Percentiles rank a stretch among this genome's conserved stretches.
These are phyloP conservation scores for Oreochromis tanganicae DNA, from an alignment of 2,113 vertebrate genomes.

Conservation along the genomic window DNA sequence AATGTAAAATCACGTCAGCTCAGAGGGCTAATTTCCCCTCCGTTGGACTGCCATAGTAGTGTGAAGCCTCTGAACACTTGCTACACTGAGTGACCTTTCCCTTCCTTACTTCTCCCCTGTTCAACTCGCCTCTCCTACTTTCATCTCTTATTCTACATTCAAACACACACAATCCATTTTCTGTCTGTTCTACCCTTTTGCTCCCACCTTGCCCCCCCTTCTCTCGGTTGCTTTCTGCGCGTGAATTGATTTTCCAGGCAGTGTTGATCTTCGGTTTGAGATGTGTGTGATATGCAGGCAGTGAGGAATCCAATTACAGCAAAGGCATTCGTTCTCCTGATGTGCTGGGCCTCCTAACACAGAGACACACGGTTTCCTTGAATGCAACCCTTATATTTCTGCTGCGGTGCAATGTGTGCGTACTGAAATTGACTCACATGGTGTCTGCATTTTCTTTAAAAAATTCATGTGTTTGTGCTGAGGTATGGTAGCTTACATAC, in stretches of 20 bases:
- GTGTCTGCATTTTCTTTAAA: not conserved
- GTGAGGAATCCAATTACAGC: slow-evolving; percentile 10
- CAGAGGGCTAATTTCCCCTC: not conserved
- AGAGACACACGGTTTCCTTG: not conserved
- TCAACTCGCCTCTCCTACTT: not conserved
- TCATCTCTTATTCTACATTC: not conserved
- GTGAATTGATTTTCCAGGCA: not conserved
- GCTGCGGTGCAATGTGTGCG: not conserved
- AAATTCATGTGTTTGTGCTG: not conserved
- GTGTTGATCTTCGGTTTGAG: not conserved
- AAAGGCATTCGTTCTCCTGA: not conserved
- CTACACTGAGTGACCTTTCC: slow-evolving; percentile 3
- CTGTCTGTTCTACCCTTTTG: not conserved
- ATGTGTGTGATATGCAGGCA: not conserved
- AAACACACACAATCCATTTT: not conserved
- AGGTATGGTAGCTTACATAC: not conserved
- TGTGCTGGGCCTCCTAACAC: not conserved
- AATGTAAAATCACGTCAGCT: slow-evolving; percentile 1
- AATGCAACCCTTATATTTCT: not conserved
- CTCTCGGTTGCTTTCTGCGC: not conserved
- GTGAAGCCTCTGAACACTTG: not conserved
- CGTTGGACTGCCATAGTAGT: not conserved
- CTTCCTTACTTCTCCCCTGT: not conserved
- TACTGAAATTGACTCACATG: not conserved
- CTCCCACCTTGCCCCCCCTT: not conserved